phyloP scores from a whole-genome alignment of 2,888 invertebrate species.

The Panorpa germanica region DNA sequence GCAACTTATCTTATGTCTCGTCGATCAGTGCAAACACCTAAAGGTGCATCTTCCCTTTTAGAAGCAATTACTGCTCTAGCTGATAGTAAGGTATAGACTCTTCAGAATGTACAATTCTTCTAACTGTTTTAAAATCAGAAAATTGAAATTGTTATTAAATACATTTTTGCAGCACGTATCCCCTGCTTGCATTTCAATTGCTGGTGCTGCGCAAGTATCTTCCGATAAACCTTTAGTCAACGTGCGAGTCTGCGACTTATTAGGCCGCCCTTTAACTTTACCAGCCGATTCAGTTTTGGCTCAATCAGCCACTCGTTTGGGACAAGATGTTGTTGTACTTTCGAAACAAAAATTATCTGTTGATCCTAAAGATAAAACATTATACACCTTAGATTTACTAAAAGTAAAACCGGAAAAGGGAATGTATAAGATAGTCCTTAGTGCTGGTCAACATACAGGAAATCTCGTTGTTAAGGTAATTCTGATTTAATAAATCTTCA shows the following conservation, averaged over 20 bases:
- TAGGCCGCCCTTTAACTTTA: slow-evolving; percentile 49
- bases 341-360: slow-evolving; percentile 39
- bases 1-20: slow-evolving; percentile 78
- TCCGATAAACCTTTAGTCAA: slow-evolving; percentile 51
- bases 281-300: slow-evolving; percentile 47
- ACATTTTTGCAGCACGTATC: slow-evolving; percentile 34
- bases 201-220: slow-evolving; percentile 60
- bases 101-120: neutral
- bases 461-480: no score
- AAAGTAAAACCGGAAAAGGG: slow-evolving; percentile 65
- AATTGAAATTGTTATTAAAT: slow-evolving; percentile 6
- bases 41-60: slow-evolving; percentile 64
- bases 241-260: slow-evolving; percentile 51
- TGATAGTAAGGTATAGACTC: slow-evolving; percentile 9
- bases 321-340: slow-evolving; percentile 56
- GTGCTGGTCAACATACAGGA: slow-evolving; percentile 40
- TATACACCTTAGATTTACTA: slow-evolving; percentile 59
- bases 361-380: slow-evolving; percentile 35
- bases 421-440: slow-evolving; percentile 64
- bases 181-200: slow-evolving; percentile 69
- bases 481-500: no score
- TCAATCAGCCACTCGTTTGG: slow-evolving; percentile 52
- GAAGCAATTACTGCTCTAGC: slow-evolving; percentile 53
- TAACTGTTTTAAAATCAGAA: slow-evolving; percentile 1
- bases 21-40: slow-evolving; percentile 70